These are phyloP conservation scores for Scaptomyza flava DNA, from an alignment of 2,888 invertebrate species.

Conservation along the genomic window DNA sequence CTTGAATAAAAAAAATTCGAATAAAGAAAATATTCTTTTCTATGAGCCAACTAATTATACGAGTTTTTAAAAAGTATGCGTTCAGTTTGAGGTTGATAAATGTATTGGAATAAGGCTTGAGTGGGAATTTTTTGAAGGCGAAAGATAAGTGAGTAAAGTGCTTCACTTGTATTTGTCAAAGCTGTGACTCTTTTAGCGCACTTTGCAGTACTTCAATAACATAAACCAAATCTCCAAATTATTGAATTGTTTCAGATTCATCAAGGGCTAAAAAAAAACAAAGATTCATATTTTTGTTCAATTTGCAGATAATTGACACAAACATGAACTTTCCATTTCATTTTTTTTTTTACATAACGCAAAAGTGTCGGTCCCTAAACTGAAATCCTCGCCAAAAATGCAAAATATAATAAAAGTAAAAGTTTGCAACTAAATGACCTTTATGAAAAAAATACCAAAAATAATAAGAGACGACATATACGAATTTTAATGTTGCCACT, in stretches of 20 bases:
- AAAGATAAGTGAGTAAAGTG: no score
- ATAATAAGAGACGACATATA: constrained; percentile 9
- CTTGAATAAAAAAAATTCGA: constrained; percentile 19
- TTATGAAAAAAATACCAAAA: constrained; percentile 16
- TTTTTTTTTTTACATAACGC: constrained; percentile 8
- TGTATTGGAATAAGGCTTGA: neutral
- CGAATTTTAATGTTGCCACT: constrained; percentile 42
- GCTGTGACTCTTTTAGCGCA: no score
- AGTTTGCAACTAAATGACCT: constrained; percentile 45
- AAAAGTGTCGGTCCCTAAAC: constrained; percentile 5
- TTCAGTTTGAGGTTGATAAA: constrained; percentile 9
- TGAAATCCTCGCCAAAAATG: constrained; percentile 13
- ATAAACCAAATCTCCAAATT: neutral
- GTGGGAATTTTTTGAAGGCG: neutral
- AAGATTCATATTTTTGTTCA: neutral
- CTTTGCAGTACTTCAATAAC: no score
- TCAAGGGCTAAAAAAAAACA: neutral
- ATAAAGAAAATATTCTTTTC: constrained; percentile 23
- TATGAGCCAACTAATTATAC: constrained; percentile 38
- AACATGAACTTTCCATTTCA: constrained; percentile 21
- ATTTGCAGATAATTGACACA: neutral
- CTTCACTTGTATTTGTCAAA: no score
- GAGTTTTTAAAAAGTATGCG: neutral
- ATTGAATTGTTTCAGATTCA: neutral
- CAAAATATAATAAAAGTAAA: constrained; percentile 44